Base-by-base conservation (phyloP, 2,888 invertebrate genomes). In the Caenorhabditis becei region DNA sequence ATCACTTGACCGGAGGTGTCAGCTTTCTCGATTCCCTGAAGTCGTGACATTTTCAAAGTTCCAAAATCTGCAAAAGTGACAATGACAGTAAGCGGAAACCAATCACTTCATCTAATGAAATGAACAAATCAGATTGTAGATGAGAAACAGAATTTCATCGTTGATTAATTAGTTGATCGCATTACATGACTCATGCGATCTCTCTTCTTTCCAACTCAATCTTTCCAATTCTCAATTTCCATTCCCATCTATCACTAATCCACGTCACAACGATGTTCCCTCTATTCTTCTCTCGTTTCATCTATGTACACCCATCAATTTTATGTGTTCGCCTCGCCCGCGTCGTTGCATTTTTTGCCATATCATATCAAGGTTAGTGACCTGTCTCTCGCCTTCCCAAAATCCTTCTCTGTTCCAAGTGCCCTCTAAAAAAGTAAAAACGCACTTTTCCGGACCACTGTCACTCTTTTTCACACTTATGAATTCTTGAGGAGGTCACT, bases 331-430 rank as follows among this genome's bases (percentile, higher is more conserved):
- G 47, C 65, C 56, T 59, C 61, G 49, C 61, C n/a, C 24, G 16
- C 56, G 56, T 71, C 71, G 71, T 71, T 71, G 23, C 71, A 71
- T 71, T 62, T 71, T 62, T 71, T 65, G 5, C 63, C 54, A 62
- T 72, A 72, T 72, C 72, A 72, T 72, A 72, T 72, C 72, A 72
- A 72, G 63, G 72, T 58, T 44, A 41, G 16, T 35, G 32, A 18
- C 37, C 32, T 54, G 10, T 16, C 28, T 5, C 28, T 4, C n/a
- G 24, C 24, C 51, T 10, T 20, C 14, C 20, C 51, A 20, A 18
- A 8, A 26, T 35, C 23, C 53, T 37, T 37, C 37, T 24, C 18
- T 32, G 37, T 44, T 49, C 63, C n/a, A 8, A 26, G 20, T 35
- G 32, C 63, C 61, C 61, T 61, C 23, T 24, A 35, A 20, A 49